Evolutionary conservation across 2,797 vertebrate species (phyloP).

Genomic region (Lagocephalus sceleratus): DNA sequence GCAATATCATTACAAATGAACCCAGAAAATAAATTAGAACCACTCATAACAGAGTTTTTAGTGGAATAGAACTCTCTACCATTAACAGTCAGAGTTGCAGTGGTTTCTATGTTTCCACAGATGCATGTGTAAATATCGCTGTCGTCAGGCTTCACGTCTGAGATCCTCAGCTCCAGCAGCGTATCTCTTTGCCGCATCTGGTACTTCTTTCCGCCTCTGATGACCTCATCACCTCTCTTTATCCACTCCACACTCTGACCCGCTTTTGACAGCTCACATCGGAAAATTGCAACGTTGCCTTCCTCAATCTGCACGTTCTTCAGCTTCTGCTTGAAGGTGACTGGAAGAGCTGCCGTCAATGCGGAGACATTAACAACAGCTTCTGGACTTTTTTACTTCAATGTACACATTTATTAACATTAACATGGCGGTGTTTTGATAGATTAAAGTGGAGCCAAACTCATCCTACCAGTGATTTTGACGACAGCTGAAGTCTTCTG

Average conservation of each 20-base stretch:
- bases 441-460: background rate
- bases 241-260: conserved; percentile 69
- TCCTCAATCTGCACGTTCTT: conserved; percentile 69
- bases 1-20: background rate
- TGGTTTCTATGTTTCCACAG: conserved; percentile 76
- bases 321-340: conserved; percentile 79
- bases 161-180: conserved; percentile 75
- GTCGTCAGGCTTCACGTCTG: conserved; percentile 72
- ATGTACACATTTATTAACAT: too few relatives aligned
- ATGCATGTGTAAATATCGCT: conserved; percentile 82
- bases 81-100: conserved; percentile 78
- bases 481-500: conserved; percentile 82
- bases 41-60: background rate
- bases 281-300: conserved; percentile 64
- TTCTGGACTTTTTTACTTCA: too few relatives aligned
- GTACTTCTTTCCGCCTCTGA: conserved; percentile 74
- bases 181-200: conserved; percentile 76
- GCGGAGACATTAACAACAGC: conserved; percentile 5
- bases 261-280: conserved; percentile 76
- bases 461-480: conserved; percentile 80
- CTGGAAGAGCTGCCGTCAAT: conserved; percentile 70
- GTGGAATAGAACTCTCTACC: conserved; percentile 59
- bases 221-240: conserved; percentile 66
- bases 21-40: background rate
- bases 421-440: too few relatives aligned